Evolutionary conservation across 2,113 vertebrate genomes (phyloP).

Genomic region (Lampris megalopsis): DNA sequence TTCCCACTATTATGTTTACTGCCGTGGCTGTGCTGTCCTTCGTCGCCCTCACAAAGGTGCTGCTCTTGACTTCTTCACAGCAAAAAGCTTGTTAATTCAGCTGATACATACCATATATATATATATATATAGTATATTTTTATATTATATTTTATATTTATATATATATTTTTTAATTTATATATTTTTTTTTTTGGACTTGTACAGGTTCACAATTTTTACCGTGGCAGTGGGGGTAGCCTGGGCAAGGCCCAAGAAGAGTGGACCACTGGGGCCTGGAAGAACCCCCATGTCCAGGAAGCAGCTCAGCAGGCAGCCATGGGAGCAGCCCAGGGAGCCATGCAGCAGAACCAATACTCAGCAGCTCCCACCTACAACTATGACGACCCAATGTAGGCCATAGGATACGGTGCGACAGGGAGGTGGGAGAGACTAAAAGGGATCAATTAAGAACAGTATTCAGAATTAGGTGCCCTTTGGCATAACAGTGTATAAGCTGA

Average conservation of each 20-base stretch:
- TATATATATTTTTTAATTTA: not conserved
- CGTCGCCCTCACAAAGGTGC: slow-evolving; percentile 96
- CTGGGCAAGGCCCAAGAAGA: slow-evolving; percentile 98
- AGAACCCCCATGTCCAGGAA: slow-evolving; percentile 96
- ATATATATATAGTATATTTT: not conserved
- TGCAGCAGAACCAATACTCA: slow-evolving; percentile 92
- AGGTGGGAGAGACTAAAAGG: slow-evolving; percentile 63
- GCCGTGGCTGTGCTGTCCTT: slow-evolving; percentile 93
- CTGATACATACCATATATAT: not conserved
- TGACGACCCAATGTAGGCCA: slow-evolving; percentile 93
- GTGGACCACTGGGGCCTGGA: slow-evolving; percentile 97
- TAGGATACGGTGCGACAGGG: slow-evolving; percentile 28
- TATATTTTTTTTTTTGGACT: not conserved
- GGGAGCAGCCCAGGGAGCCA: slow-evolving; percentile 91
- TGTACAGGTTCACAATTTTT: slow-evolving; percentile 86
- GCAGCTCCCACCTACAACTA: slow-evolving; percentile 96
- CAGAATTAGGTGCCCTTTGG: slow-evolving; percentile 74
- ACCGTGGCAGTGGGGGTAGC: slow-evolving; percentile 95
- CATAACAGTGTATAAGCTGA: slow-evolving; percentile 54
- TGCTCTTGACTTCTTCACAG: not conserved
- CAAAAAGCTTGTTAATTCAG: not conserved
- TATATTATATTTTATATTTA: not conserved
- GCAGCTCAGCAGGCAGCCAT: slow-evolving; percentile 94
- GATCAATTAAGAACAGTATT: slow-evolving; percentile 73
- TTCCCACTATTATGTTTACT: slow-evolving; percentile 96